These are phyloP conservation scores for Chelonus formosanus DNA, from an alignment of 2,888 invertebrate genomes.

Conservation along the genomic window DNA sequence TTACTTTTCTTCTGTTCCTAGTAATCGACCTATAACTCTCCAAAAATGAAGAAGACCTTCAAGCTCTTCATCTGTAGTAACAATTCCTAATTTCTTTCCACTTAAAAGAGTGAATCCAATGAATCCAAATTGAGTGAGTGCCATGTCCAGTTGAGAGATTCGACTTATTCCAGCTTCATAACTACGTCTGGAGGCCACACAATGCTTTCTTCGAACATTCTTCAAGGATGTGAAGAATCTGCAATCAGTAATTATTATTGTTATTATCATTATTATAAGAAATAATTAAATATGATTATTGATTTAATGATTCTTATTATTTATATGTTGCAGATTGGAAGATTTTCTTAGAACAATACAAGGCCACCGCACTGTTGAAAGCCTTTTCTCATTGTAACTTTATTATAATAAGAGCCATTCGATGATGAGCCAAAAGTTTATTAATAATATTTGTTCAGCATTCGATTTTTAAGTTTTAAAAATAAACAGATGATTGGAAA, in stretches of 20 bases:
- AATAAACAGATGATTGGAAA: constrained; percentile 2
- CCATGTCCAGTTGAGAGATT: constrained; percentile 85
- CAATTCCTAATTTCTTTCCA: constrained; percentile 74
- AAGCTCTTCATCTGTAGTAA: constrained; percentile 71
- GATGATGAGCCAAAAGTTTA: not conserved
- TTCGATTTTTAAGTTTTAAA: not conserved
- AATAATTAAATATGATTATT: not conserved
- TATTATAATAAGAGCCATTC: not conserved
- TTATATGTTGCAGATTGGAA: too few species aligned
- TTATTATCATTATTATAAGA: not conserved
- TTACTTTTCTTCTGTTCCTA: constrained; percentile 84
- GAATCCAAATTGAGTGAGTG: constrained; percentile 87
- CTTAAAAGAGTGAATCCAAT: constrained; percentile 77
- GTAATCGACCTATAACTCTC: constrained; percentile 81
- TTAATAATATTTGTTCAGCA: constrained; percentile 12
- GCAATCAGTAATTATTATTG: constrained; percentile 25
- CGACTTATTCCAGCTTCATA: constrained; percentile 66
- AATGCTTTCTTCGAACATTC: constrained; percentile 74
- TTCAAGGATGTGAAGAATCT: constrained; percentile 77
- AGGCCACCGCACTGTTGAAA: too few species aligned
- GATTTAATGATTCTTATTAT: too few species aligned
- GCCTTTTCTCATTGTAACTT: too few species aligned
- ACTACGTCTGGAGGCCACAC: constrained; percentile 70
- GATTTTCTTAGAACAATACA: too few species aligned
- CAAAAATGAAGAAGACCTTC: constrained; percentile 84